Evolutionary conservation across 2,888 invertebrate genomes (phyloP), one percentile per base, ranked within the genome.

Genomic region (Polydesmus complanatus): DNA sequence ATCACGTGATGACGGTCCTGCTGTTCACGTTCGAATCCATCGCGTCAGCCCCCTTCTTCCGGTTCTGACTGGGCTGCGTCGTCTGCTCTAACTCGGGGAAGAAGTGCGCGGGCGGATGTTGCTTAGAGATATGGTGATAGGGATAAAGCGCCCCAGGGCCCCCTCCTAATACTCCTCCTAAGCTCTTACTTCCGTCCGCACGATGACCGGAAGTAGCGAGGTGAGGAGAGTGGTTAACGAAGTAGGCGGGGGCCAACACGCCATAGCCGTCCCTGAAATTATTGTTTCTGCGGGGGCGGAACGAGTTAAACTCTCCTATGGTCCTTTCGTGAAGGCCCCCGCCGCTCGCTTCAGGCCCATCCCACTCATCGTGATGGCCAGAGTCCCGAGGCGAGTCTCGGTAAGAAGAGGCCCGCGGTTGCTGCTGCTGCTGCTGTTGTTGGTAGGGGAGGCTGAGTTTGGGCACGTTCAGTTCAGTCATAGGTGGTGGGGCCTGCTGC

Each of bases 261-360:
- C 60, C 54, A 37, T 54, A 60, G 8, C 37, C 37, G 26, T 60
- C 60, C n/a, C 60, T 22, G 26, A 27, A 23, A 8, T 22, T 22
- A 53, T 3, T 23, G 21, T 11, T 26, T 8, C 27, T 11, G 3
- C 19, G 50, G 26, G 63, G 63, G 56, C 61, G 50, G 26, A 63
- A 63, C 22, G 63, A 62, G 56, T 60, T 63, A 53, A 63, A 63
- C 19, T 63, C 63, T 19, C 56, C 62, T 5, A 63, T 52, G 19
- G 59, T 52, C 49, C 63, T 23, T 37, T 63, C 63, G 53, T 63
- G 63, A 21, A 61, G 63, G 48, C 62, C 63, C 1, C 22, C 49
- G 26, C 5, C 11, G 5, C 22, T 25, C 26, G 58, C 14, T 37
- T 53, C 58, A 11, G 58, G 58, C 21, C 60, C 37, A 8, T 37